Conservation (phyloP, 1,140 invertebrate genomes). For the Sinella curviseta region DNA sequence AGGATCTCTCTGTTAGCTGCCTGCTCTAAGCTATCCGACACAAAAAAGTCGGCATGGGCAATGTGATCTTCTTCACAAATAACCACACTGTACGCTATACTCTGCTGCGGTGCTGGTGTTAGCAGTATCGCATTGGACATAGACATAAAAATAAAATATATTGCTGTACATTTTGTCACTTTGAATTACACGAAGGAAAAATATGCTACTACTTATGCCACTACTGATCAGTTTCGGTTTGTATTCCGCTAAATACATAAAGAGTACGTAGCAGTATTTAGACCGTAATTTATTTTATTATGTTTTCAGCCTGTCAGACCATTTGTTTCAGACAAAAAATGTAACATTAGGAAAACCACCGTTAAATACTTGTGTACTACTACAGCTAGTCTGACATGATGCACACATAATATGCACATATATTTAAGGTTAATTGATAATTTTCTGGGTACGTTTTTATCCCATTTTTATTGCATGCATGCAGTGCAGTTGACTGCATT, state of each 20-base stretch:
- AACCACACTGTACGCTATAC: no score
- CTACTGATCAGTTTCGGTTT: slow-evolving; percentile 1
- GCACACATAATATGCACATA: neutral
- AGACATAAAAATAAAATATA: neutral
- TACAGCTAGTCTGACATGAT: neutral
- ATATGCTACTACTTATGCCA: neutral
- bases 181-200: neutral
- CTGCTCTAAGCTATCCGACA: neutral
- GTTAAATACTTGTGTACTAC: neutral
- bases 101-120: no score
- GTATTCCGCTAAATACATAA: neutral
- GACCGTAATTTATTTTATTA: slow-evolving; percentile 2
- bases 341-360: neutral
- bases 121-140: neutral
- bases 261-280: neutral
- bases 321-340: neutral
- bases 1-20: neutral
- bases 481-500: neutral
- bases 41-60: neutral
- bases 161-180: neutral
- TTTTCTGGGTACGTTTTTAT: neutral
- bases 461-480: neutral
- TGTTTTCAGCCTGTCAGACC: neutral
- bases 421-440: neutral
- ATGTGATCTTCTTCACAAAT: neutral